Evolutionary conservation across 2,888 invertebrate genomes (phyloP), one percentile per base, ranked within the genome.

Genomic region (Oscheius sp.): DNA sequence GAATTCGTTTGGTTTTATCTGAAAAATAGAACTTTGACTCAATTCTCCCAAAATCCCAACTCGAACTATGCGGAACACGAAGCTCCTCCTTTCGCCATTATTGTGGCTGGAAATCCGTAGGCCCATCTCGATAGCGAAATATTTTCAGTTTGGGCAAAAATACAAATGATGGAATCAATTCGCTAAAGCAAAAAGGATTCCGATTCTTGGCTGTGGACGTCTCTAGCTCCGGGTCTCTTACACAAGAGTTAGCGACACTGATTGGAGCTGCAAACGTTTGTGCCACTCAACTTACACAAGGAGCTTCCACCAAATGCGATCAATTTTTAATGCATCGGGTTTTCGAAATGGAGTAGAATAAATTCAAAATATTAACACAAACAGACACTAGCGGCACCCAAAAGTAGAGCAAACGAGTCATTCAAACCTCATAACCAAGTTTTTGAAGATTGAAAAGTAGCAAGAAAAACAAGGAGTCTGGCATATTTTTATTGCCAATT

Each of bases 31-130:
- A 31, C 53, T 27, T 31, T 53, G 29, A 12, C 29, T 0, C 53
- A 53, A 27, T 53, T 53, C 33, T 27, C 53, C 10, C 5, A 6
- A 12, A 20, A 25, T 31, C 33, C 53, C 12, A 25, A 53, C 17
- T 53, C 53, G 12, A 27, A n/a, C 53, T 53, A 53, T 27, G 53
- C 53, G 3, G 53, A 53, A n/a, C 53, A 53, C 31, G 53, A 53
- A n/a, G 53, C 53, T 31, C 53, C 53, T 53, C 53, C 53, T 5
- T 53, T 23, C 31, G 53, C 53, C 31, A 53, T 53, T 1, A 10
- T 53, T 10, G 53, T 53, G 12, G 31, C 53, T n/a, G 33, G 53
- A 15, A 10, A 53, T 20, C 25, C 12, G 52, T 52, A 52, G n/a
- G n/a, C 17, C 3, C 8, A 20, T 23, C 25, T 20, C 27, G 3